Percentiles rank a stretch among this genome's conserved stretches.
Evolutionary conservation across 2,797 vertebrate species (phyloP).

Genomic region (Eulemur rubriventer): DNA sequence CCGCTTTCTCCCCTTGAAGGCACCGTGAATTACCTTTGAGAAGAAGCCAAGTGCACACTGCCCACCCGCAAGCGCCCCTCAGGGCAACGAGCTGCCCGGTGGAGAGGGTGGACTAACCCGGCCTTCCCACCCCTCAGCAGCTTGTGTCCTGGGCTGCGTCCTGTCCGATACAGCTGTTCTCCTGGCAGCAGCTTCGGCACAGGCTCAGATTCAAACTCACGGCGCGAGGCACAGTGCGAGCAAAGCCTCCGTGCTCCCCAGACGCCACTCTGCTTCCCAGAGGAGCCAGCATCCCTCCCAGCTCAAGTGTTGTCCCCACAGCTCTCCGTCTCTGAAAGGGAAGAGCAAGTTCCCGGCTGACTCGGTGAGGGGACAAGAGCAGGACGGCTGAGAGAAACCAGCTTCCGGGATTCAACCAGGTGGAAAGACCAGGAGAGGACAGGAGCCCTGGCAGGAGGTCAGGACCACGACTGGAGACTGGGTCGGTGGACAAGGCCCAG

Average conservation of each 20-base stretch:
- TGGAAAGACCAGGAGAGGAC: too few relatives aligned
- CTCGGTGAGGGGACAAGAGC: neutral
- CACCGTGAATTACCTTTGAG: neutral
- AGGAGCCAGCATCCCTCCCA: neutral
- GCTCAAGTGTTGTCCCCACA: neutral
- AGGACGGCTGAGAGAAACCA: neutral
- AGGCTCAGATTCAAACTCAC: neutral
- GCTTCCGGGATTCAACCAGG: neutral
- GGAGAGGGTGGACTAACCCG: neutral
- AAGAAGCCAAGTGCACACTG: neutral
- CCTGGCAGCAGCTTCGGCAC: neutral
- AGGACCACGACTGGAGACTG: neutral
- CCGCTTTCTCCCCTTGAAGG: neutral
- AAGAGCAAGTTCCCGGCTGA: neutral
- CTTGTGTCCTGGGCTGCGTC: neutral
- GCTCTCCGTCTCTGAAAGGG: neutral
- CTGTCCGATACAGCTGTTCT: neutral
- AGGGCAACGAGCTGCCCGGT: neutral
- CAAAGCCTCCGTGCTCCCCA: accelerated
- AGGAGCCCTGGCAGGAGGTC: neutral
- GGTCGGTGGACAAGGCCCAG: neutral
- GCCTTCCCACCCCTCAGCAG: too few relatives aligned
- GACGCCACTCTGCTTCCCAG: neutral
- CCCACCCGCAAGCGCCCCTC: neutral
- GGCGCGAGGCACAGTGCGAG: accelerated